Conservation (phyloP, 2,888 invertebrate genomes). For the Conus canariensis region DNA sequence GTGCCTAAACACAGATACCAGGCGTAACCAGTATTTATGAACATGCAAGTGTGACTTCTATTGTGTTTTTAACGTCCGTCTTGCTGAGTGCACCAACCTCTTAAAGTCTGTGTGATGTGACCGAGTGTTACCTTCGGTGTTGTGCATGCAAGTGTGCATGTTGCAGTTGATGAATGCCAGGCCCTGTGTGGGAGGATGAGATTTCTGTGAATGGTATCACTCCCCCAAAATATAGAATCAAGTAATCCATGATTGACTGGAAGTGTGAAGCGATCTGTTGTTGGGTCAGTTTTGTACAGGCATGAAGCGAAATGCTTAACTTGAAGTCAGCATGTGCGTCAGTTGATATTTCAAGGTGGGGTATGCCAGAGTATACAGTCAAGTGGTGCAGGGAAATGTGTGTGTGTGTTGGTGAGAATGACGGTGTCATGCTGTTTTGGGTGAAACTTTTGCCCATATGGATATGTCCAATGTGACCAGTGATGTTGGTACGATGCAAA, state of each 20-base stretch:
- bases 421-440: not conserved
- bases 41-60: slow-evolving; percentile 2
- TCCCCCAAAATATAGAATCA: not conserved
- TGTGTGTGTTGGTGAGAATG: not conserved
- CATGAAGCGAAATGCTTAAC: no score
- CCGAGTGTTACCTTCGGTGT: not conserved
- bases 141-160: not conserved
- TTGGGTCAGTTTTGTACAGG: not conserved
- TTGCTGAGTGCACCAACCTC: not conserved
- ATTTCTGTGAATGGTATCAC: not conserved
- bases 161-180: not conserved
- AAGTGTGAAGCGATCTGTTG: not conserved
- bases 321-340: not conserved
- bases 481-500: not conserved
- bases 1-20: slow-evolving; percentile 8
- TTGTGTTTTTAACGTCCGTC: not conserved
- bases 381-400: not conserved
- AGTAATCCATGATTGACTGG: not conserved
- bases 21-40: slow-evolving; percentile 22
- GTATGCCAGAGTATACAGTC: not conserved
- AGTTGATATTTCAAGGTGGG: no score
- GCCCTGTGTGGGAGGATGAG: not conserved
- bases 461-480: not conserved
- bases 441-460: not conserved
- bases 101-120: no score